These are phyloP conservation scores for Pseudobourletiella spinata DNA, from an alignment of 1,140 invertebrate genomes.

Conservation along the genomic window DNA sequence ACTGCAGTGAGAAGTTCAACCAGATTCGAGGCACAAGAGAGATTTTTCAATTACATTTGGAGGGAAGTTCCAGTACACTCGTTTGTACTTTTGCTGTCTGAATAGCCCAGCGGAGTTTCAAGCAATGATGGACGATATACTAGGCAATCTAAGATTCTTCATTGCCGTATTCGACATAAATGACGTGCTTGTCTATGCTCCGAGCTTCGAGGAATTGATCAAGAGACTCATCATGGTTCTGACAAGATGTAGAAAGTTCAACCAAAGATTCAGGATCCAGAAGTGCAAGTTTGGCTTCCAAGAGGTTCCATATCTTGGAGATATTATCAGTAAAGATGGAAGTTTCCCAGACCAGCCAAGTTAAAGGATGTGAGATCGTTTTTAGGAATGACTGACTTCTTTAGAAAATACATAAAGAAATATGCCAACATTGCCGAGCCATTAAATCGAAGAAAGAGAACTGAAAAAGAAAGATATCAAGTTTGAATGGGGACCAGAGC, in stretches of 20 bases:
- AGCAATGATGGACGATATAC: slow-evolving; percentile 44
- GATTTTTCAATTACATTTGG: slow-evolving; percentile 37
- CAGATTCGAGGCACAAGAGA: slow-evolving; percentile 29
- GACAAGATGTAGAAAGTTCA: slow-evolving; percentile 13
- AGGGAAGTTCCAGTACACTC: slow-evolving; percentile 40
- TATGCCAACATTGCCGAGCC: slow-evolving; percentile 7
- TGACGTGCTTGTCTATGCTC: slow-evolving; percentile 46
- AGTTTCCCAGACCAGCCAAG: slow-evolving; percentile 29
- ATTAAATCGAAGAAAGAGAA: slow-evolving; percentile 24
- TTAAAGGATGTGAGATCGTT: slow-evolving; percentile 12
- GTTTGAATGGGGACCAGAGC: background rate
- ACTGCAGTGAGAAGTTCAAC: slow-evolving; percentile 9
- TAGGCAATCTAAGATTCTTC: slow-evolving; percentile 38
- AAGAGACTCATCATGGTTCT: slow-evolving; percentile 28
- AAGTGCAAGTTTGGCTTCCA: slow-evolving; percentile 37
- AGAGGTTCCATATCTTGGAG: slow-evolving; percentile 39
- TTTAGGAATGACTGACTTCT: slow-evolving; percentile 9
- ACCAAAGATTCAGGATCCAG: slow-evolving; percentile 19
- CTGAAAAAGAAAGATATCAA: slow-evolving; percentile 12
- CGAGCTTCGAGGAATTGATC: slow-evolving; percentile 35
- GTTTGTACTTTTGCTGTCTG: slow-evolving; percentile 42
- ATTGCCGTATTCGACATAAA: slow-evolving; percentile 44
- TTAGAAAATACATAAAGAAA: slow-evolving; percentile 11
- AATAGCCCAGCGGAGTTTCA: slow-evolving; percentile 46
- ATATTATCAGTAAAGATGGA: slow-evolving; percentile 31